Conservation (phyloP, 2,113 vertebrate genomes). For the Arothron firmamentum region DNA sequence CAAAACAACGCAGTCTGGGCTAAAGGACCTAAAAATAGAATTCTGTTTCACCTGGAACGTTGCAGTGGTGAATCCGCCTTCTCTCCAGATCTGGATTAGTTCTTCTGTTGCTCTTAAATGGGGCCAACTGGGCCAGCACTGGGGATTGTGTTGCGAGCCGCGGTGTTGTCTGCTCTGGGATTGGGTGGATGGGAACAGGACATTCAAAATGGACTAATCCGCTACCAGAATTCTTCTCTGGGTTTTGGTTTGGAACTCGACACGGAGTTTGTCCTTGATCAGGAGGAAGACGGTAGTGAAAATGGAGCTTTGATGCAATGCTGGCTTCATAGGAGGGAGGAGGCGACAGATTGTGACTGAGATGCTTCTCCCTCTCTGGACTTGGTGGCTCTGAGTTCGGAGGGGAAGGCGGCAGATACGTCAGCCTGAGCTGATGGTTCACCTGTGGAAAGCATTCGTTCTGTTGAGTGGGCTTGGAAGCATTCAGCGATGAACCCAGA, state of each 20-base stretch:
- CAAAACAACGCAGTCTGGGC: too few relatives aligned
- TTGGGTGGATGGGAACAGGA: slow-evolving; percentile 68
- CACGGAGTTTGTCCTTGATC: slow-evolving; percentile 24
- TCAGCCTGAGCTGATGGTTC: slow-evolving; percentile 74
- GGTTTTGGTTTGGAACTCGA: slow-evolving; percentile 24
- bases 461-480: slow-evolving; percentile 76
- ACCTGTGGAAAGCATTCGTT: slow-evolving; percentile 79
- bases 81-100: slow-evolving; percentile 96
- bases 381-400: slow-evolving; percentile 93
- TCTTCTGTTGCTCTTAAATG: slow-evolving; percentile 84
- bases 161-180: slow-evolving; percentile 55
- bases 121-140: slow-evolving; percentile 74
- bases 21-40: neutral
- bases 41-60: slow-evolving; percentile 82
- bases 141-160: slow-evolving; percentile 77
- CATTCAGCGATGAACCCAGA: slow-evolving; percentile 72
- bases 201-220: slow-evolving; percentile 23
- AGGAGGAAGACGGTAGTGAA: slow-evolving; percentile 68
- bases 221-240: slow-evolving; percentile 16
- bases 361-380: slow-evolving; percentile 87
- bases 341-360: slow-evolving; percentile 87
- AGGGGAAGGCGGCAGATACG: slow-evolving; percentile 91
- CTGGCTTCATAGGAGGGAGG: slow-evolving; percentile 92
- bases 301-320: slow-evolving; percentile 88
- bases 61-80: slow-evolving; percentile 93